Evolutionary conservation across 2,888 invertebrate species (phyloP), one percentile per base, ranked within the genome.

Genomic region (Hyles lineata): DNA sequence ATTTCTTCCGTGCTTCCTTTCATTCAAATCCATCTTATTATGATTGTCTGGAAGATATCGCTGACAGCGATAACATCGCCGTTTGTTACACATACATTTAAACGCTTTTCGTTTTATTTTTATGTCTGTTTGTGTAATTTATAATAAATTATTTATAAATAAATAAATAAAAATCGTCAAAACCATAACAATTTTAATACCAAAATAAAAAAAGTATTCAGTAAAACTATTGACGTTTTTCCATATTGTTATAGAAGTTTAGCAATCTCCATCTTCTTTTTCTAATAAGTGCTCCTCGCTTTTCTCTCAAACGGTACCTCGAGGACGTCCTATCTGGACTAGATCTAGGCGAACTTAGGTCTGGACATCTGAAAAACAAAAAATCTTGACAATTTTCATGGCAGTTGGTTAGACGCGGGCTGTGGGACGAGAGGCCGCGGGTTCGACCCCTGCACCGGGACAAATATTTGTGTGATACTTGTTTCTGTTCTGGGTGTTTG

Each of bases 341-440:
- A 0, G 80, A 77, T 52, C 83, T 76, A 6, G 81, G 83, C 0
- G 84, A 81, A 23, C 72, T 81, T 55, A 91, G 72, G 74, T 90
- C 91, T 72, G 91, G 91, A 74, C 91, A 91, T 76, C 90, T 90
- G 83, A 6, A 83, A 83, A n/a, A 72, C 6, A 60, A 11, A 63
- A 19, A 50, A 2, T 17, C 0, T 6, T 19, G 5, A 55, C 55
- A 11, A 2, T 11, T 2, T 43, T 2, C 43, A 11, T 43, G 43
- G 43, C 11, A 43, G 43, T 43, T 43, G 43, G 1, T 11, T 11
- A 43, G 11, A 35, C 0, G 43, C 1, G 0, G 11, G 43, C 11
- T 9, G 43, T 43, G 43, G 15, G 15, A 43, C 11, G 15, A 43
- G 3, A 15, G 9, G 35, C 9, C 15, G 15, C 15, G 43, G 2